Evolutionary conservation across 2,797 vertebrate species (phyloP).

Genomic region (Selene dorsalis): DNA sequence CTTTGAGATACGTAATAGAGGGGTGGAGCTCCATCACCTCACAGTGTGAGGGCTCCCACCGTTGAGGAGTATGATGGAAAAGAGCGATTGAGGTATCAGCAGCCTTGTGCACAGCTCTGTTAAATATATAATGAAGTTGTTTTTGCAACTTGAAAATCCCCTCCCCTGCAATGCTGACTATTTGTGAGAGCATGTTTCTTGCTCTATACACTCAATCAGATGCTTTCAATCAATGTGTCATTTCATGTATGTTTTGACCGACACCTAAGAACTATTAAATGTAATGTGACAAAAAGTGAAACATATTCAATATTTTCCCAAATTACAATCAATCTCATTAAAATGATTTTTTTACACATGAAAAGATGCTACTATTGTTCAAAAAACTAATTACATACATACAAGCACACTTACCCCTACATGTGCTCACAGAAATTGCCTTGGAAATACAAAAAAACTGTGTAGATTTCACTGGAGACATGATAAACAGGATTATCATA

Average conservation of each 20-base stretch:
- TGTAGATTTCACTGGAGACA: background rate
- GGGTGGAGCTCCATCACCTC: background rate
- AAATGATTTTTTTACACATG: background rate
- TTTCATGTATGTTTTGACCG: too few species aligned
- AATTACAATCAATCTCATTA: background rate
- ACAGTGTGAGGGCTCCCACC: background rate
- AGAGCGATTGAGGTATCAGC: too few species aligned
- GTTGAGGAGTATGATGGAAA: too few species aligned
- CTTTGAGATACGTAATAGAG: slow-evolving; percentile 14
- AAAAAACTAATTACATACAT: background rate
- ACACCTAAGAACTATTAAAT: too few species aligned
- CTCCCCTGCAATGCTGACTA: too few species aligned
- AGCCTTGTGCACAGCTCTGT: too few species aligned
- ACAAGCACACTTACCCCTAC: background rate
- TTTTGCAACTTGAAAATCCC: too few species aligned
- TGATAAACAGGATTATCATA: background rate
- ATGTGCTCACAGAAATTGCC: background rate
- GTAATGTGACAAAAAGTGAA: background rate
- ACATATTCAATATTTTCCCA: background rate
- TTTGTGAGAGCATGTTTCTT: too few species aligned
- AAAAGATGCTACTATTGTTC: background rate
- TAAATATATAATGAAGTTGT: too few species aligned
- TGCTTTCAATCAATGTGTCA: too few species aligned
- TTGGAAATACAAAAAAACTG: background rate
- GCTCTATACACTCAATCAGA: too few species aligned